Conservation (phyloP, 2,797 vertebrate genomes). For the Melanotaenia nigrans region DNA sequence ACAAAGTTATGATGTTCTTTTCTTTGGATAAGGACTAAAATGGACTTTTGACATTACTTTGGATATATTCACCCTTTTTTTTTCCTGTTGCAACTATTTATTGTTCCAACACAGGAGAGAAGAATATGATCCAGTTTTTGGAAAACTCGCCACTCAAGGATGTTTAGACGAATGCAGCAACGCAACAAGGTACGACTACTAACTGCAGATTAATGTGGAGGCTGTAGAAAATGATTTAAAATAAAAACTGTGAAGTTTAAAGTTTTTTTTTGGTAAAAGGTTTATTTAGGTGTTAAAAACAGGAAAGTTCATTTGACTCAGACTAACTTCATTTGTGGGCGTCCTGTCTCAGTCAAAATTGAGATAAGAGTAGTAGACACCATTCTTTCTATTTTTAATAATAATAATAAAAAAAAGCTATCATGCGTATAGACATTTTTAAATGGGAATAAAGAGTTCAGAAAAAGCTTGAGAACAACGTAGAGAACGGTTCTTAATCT, state of each 20-base stretch:
- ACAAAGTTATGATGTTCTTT: neutral
- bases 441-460: no score
- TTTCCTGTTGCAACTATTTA: neutral
- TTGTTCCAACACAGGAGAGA: slow-evolving; percentile 11
- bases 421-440: neutral
- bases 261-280: neutral
- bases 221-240: neutral
- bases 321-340: neutral
- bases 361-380: neutral
- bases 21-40: neutral
- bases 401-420: neutral
- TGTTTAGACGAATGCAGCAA: slow-evolving; percentile 32
- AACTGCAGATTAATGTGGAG: neutral
- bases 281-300: neutral
- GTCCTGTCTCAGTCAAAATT: neutral
- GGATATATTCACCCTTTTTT: neutral
- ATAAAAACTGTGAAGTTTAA: neutral
- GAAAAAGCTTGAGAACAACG: neutral
- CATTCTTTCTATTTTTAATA: neutral
- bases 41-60: slow-evolving; percentile 19
- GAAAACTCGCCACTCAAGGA: slow-evolving; percentile 8
- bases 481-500: neutral
- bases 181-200: slow-evolving; percentile 47
- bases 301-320: neutral
- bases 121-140: no score